phyloP scores from a whole-genome alignment of 2,888 invertebrate species.

The Panzeria rudis region DNA sequence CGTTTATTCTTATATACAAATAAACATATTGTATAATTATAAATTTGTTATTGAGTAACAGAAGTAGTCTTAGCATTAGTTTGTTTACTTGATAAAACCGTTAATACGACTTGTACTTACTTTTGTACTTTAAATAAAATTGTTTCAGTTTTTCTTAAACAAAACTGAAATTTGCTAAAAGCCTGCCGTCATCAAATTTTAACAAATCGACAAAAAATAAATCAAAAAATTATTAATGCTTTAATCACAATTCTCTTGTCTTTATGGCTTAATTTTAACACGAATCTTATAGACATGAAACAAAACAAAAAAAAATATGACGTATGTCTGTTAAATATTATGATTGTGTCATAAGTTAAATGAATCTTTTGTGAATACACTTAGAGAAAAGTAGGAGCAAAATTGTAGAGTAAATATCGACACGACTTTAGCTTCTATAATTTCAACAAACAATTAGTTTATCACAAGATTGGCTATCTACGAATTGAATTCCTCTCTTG shows the following conservation, averaged over 20 bases:
- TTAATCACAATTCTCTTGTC: constrained; percentile 59
- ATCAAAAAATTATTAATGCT: constrained; percentile 41
- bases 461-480: too few species aligned
- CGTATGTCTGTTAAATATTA: constrained; percentile 66
- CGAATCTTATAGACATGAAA: constrained; percentile 30
- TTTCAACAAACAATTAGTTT: too few species aligned
- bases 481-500: too few species aligned
- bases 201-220: constrained; percentile 29
- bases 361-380: constrained; percentile 45
- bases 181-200: constrained; percentile 28
- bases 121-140: constrained; percentile 25
- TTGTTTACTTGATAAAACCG: background rate
- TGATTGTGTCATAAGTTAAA: constrained; percentile 69
- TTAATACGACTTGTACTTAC: constrained; percentile 1
- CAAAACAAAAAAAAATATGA: constrained; percentile 50
- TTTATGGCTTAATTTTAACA: constrained; percentile 62
- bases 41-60: background rate
- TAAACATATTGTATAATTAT: background rate
- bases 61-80: background rate
- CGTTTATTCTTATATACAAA: too few species aligned
- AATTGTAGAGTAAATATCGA: too few species aligned
- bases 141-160: background rate
- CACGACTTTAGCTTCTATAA: too few species aligned
- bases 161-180: constrained; percentile 11
- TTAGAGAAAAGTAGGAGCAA: constrained; percentile 10